Base-by-base conservation (phyloP, 2,797 vertebrate genomes). In the Carduelis carduelis region DNA sequence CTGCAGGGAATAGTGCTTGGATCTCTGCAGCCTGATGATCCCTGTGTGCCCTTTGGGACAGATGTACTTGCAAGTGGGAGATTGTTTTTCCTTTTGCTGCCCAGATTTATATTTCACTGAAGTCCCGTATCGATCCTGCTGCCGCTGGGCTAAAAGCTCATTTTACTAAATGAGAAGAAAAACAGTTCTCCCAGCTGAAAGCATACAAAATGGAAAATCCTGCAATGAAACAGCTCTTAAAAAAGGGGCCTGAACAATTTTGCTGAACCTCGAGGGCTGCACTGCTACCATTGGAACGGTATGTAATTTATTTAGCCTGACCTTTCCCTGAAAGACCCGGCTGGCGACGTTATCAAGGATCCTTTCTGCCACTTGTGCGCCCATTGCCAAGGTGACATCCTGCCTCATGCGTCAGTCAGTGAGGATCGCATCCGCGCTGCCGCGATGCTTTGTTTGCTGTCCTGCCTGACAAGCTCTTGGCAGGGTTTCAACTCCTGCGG, bases 361-460 rank as follows among this genome's bases (percentile, higher is more conserved):
- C 83, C 83, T 82, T 81, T 94, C 87, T 57, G 49, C 75, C 82
- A 69, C 91, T 93, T n/a, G 87, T 79, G 50, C 59, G 28, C 63
- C 89, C 95, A 97, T 94, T 70, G 96, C 94, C 91, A 96, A 95
- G 96, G 96, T 95, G 96, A 97, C 66, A 71, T 95, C 94, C 94
- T 6, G 27, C 30, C 90, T 50, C 85, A 65, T 94, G 95, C 87
- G 95, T 96, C 93, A 97, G 59, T 8, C 7, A 30, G 76, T 1
- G 94, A 55, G 24, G 89, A 88, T 35, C 3, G 12, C 87, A 49
- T 69, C 83, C 41, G 8, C 1, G 72, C 89, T 22, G 80, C 68
- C 20, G 61, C 4, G 83, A 70, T 37, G 94, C 96, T 96, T 95
- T 97, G 95, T 97, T 96, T 96, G 95, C 92, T 90, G 89, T 93